Conservation (phyloP, 2,888 invertebrate genomes). For the Caenorhabditis sp. region DNA sequence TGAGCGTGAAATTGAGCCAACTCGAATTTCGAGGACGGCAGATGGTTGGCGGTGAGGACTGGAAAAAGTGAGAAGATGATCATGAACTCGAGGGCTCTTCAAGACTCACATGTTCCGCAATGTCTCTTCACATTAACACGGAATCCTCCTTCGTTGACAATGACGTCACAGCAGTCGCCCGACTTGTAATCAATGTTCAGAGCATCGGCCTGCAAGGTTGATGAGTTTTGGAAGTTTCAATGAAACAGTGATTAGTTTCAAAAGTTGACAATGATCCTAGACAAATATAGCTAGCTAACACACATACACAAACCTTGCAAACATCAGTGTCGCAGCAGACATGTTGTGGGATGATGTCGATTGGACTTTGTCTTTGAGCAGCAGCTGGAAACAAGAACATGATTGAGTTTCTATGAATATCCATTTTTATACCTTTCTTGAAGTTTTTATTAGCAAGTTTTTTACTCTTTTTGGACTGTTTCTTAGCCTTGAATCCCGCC, state of each 20-base stretch:
- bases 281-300: neutral
- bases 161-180: constrained; percentile 75
- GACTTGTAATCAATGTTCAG: constrained; percentile 74
- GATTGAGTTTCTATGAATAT: neutral
- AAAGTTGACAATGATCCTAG: neutral
- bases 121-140: constrained; percentile 71
- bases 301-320: too few species aligned
- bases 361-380: constrained; percentile 70
- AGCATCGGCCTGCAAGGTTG: constrained; percentile 66
- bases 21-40: constrained; percentile 67
- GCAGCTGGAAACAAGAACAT: constrained; percentile 29
- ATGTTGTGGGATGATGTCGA: constrained; percentile 67
- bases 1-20: constrained; percentile 82
- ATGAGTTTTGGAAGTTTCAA: neutral
- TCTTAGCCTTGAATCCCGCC: constrained; percentile 32
- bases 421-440: constrained; percentile 33
- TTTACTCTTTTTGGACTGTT: constrained; percentile 35
- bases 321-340: constrained; percentile 66
- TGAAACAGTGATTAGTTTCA: neutral
- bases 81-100: neutral
- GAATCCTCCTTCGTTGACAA: constrained; percentile 69
- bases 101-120: constrained; percentile 73
- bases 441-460: constrained; percentile 8
- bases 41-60: constrained; percentile 69
- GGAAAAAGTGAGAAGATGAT: neutral